Percentiles rank a stretch among this genome's conserved stretches.
phyloP scores from a whole-genome alignment of 2,797 vertebrate species.

The Zenarchopterus dispar region DNA sequence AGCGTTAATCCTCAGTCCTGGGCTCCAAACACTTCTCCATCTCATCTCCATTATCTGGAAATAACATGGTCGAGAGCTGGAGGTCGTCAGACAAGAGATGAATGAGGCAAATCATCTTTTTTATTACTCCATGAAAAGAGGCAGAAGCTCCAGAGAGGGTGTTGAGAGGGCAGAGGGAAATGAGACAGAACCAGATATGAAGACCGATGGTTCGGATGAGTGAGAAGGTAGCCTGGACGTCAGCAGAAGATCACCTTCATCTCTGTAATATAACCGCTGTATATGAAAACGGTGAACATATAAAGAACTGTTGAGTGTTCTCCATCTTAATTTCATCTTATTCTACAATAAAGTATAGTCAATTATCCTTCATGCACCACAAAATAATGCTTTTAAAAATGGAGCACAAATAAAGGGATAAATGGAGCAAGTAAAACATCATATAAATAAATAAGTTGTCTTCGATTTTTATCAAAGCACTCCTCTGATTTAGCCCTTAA shows the following conservation, averaged over 20 bases:
- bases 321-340: too few relatives aligned
- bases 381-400: too few relatives aligned
- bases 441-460: too few relatives aligned
- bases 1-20: slow-evolving; percentile 30
- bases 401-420: too few relatives aligned
- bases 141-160: neutral
- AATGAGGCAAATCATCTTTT: slow-evolving; percentile 67
- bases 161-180: slow-evolving; percentile 35
- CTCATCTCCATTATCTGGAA: slow-evolving; percentile 56
- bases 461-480: too few relatives aligned
- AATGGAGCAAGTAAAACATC: too few relatives aligned
- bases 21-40: slow-evolving; percentile 34
- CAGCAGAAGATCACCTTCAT: slow-evolving; percentile 1
- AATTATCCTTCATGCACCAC: too few relatives aligned
- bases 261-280: too few relatives aligned
- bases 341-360: too few relatives aligned
- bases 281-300: too few relatives aligned
- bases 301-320: too few relatives aligned
- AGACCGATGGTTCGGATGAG: slow-evolving; percentile 35
- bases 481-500: too few relatives aligned
- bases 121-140: slow-evolving; percentile 31
- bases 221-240: slow-evolving; percentile 19
- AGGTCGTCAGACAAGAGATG: slow-evolving; percentile 44
- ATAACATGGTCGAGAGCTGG: slow-evolving; percentile 49
- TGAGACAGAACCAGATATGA: slow-evolving; percentile 46